These are phyloP conservation scores for Telmatherina bonti DNA, from an alignment of 2,797 vertebrate genomes.

Conservation along the genomic window DNA sequence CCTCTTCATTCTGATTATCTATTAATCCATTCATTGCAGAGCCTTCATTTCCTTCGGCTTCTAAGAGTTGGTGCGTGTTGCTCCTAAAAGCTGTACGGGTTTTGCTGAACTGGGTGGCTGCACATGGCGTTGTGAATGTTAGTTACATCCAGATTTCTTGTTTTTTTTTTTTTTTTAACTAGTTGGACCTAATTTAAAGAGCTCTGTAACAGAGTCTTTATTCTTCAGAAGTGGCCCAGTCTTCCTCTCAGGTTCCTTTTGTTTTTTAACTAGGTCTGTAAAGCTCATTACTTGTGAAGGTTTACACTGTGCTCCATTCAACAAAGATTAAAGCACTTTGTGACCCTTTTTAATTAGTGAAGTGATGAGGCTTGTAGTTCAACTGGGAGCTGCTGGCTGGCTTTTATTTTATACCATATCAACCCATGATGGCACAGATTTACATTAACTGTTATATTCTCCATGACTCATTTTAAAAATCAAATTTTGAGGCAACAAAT, in stretches of 20 bases:
- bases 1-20: slow-evolving; percentile 57
- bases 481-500: neutral
- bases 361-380: slow-evolving; percentile 24
- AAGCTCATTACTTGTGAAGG: slow-evolving; percentile 49
- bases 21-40: slow-evolving; percentile 64
- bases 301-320: slow-evolving; percentile 23
- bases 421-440: slow-evolving; percentile 2
- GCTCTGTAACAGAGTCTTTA: slow-evolving; percentile 2
- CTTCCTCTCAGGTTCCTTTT: slow-evolving; percentile 30
- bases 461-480: neutral
- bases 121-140: neutral
- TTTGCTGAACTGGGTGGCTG: neutral
- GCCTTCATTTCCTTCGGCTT: slow-evolving; percentile 43
- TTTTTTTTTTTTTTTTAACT: neutral
- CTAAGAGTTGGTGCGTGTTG: slow-evolving; percentile 1
- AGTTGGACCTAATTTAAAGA: slow-evolving; percentile 20
- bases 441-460: neutral
- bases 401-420: slow-evolving; percentile 20
- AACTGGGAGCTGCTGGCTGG: slow-evolving; percentile 6
- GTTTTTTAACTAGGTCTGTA: slow-evolving; percentile 13
- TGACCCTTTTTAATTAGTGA: slow-evolving; percentile 52
- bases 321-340: slow-evolving; percentile 39
- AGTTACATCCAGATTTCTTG: neutral
- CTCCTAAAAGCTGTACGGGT: slow-evolving; percentile 6
- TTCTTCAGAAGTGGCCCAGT: slow-evolving; percentile 20